phyloP scores from a whole-genome alignment of 2,888 invertebrate genomes.

The Lasioglossum leucozonium region DNA sequence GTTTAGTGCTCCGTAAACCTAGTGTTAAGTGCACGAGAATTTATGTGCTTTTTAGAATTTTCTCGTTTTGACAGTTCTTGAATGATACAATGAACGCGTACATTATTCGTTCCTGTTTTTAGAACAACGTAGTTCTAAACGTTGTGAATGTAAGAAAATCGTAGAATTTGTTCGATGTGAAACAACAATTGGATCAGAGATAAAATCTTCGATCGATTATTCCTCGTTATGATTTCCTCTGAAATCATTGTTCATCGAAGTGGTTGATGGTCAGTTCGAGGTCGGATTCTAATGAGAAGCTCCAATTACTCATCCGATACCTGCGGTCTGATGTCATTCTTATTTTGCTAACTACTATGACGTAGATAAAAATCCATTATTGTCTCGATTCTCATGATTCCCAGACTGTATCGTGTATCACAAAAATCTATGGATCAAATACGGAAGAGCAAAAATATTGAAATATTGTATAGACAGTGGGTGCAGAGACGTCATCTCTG shows the following conservation, averaged over 20 bases:
- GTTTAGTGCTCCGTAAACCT: no score
- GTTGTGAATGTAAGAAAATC: no score
- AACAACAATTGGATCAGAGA: neutral
- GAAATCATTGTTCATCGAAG: neutral
- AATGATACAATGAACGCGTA: neutral
- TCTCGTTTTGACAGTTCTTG: neutral
- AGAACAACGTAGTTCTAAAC: no score
- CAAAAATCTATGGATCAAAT: neutral
- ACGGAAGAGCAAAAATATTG: no score
- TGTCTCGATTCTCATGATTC: neutral
- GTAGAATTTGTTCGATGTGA: no score
- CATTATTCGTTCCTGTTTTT: no score
- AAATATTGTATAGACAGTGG: neutral
- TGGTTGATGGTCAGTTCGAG: neutral
- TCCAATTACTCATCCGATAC: neutral
- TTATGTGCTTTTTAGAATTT: neutral
- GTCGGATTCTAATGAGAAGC: neutral
- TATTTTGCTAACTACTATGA: neutral
- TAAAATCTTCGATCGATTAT: neutral
- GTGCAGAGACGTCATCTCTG: neutral
- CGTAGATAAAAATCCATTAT: neutral
- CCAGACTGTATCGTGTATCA: neutral
- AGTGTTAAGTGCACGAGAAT: no score
- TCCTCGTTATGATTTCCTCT: neutral
- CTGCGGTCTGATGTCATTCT: neutral